Evolutionary conservation across 1,140 invertebrate species (phyloP), one percentile per base, ranked within the genome.

Genomic region (Psix sp.): DNA sequence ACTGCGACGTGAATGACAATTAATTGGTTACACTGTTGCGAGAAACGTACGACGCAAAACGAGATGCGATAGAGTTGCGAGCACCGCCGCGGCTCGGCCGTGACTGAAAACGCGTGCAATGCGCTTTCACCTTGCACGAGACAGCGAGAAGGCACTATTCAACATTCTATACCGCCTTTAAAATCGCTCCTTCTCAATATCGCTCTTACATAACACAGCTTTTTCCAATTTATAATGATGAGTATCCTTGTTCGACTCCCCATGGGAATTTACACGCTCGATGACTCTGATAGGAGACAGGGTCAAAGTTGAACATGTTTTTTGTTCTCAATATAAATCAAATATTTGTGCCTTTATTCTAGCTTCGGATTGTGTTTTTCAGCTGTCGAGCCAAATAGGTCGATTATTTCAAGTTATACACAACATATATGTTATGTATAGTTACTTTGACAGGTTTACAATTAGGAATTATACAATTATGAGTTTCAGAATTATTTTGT

Each of bases 41-140:
- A 10, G 9, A 10, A 13, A 31, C 13, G 33, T 11, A 35, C 36
- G 7, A 31, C 17, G n/a, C 38, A 15, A 62, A 52, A 14, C 18
- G 20, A n/a, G n/a, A 24, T 7, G 17, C 7, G n/a, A 40, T 52
- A 20, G 63, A 77, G 60, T 36, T 73, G 76, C 67, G 73, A 67
- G 66, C 77, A 74, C 75, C 52, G 68, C 63, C 76, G 79, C 77
- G 84, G 80, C 78, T 83, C 84, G 82, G 81, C 84, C 84, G 84
- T 86, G 84, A 87, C 85, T 87, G 84, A 81, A 80, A 81, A 81
- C 77, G 78, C 81, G 79, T 82, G 80, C 81, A 80, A 85, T 78
- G 79, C 81, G 84, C 84, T 86, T 86, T 86, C 85, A 86, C 84
- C 82, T 85, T 80, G 77, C 76, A 67, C 60, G 70, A 67, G 67